phyloP scores from a whole-genome alignment of 1,140 invertebrate genomes.

The Anagrus nilaparvatae region DNA sequence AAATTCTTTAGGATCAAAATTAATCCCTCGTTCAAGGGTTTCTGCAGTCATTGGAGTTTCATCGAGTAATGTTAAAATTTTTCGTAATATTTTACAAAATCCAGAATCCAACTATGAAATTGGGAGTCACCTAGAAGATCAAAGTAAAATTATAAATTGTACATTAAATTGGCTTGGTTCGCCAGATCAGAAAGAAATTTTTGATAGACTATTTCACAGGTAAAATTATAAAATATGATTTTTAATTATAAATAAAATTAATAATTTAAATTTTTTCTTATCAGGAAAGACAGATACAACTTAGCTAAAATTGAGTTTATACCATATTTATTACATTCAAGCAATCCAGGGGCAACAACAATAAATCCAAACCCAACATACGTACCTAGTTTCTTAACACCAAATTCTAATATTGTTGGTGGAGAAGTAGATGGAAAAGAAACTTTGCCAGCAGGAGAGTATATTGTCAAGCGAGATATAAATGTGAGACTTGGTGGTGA shows the following conservation, averaged over 20 bases:
- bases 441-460: constrained; percentile 65
- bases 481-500: constrained; percentile 81
- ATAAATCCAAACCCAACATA: constrained; percentile 60
- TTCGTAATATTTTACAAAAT: constrained; percentile 89
- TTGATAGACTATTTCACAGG: constrained; percentile 71
- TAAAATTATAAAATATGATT: constrained; percentile 27
- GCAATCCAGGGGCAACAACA: constrained; percentile 70
- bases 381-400: constrained; percentile 63
- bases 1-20: constrained; percentile 48
- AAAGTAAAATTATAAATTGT: constrained; percentile 87
- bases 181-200: constrained; percentile 65
- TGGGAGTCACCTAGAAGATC: constrained; percentile 88
- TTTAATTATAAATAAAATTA: background rate
- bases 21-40: constrained; percentile 79
- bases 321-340: constrained; percentile 75
- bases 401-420: constrained; percentile 61
- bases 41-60: constrained; percentile 82
- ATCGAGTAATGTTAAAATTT: constrained; percentile 82
- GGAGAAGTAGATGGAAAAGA: constrained; percentile 84
- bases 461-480: constrained; percentile 80
- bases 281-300: constrained; percentile 81
- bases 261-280: constrained; percentile 11
- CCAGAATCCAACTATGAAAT: constrained; percentile 85
- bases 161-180: constrained; percentile 90
- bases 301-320: constrained; percentile 78